A percentile compares a stretch with the other conserved stretches of the same genome.
Conservation (phyloP, 2,888 invertebrate species). For the Amiota minor region DNA sequence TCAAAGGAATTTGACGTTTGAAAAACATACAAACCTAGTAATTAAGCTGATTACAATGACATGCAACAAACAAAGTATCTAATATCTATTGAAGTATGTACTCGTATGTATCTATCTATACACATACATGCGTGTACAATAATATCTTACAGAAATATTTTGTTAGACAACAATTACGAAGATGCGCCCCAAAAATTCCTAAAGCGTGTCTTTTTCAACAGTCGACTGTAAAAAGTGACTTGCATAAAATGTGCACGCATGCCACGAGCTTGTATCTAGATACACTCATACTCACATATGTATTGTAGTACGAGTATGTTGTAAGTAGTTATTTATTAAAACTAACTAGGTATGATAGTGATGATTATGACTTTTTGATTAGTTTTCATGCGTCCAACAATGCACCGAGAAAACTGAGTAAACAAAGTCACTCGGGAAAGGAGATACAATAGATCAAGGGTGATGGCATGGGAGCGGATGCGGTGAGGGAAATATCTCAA, state of each 20-base stretch:
- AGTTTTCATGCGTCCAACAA: constrained; percentile 34
- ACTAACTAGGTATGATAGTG: too few relatives aligned
- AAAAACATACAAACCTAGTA: constrained; percentile 13
- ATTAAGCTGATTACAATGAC: constrained; percentile 17
- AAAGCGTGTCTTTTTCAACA: not conserved
- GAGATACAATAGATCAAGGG: not conserved
- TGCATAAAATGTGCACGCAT: constrained; percentile 28
- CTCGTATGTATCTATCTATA: too few relatives aligned
- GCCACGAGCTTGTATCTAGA: constrained; percentile 8
- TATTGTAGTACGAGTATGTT: not conserved
- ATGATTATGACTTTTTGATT: constrained; percentile 53
- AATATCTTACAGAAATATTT: not conserved
- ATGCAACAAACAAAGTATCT: not conserved
- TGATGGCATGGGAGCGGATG: not conserved
- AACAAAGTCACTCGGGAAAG: not conserved
- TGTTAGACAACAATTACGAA: constrained; percentile 13
- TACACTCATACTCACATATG: not conserved
- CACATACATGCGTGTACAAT: not conserved
- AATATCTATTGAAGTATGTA: too few relatives aligned
- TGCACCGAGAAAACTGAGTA: not conserved
- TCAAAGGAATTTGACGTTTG: too few relatives aligned
- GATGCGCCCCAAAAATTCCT: constrained; percentile 12
- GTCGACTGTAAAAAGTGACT: constrained; percentile 11
- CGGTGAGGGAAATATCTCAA: not conserved
- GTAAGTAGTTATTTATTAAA: not conserved